These are phyloP conservation scores for Abramis brama DNA, from an alignment of 2,113 vertebrate species.

Conservation along the genomic window DNA sequence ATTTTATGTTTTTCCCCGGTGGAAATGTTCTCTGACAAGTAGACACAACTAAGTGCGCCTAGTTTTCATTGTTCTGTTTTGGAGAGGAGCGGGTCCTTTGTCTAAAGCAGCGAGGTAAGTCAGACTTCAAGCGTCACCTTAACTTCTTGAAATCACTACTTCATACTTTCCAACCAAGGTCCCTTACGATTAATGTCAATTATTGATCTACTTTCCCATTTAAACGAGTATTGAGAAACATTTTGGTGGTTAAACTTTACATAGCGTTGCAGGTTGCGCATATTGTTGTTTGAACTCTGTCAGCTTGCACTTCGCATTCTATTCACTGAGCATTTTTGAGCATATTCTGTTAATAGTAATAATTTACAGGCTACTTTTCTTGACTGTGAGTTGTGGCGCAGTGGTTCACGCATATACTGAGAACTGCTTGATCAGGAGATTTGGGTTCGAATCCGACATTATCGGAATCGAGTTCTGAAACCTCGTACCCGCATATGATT, in stretches of 20 bases:
- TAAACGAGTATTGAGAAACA: constrained; percentile 50
- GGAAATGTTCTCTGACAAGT: constrained; percentile 43
- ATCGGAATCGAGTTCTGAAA: neutral
- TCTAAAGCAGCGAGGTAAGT: constrained; percentile 62
- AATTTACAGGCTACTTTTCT: too few relatives aligned
- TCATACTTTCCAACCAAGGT: neutral
- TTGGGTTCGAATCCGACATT: neutral
- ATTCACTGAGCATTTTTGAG: neutral
- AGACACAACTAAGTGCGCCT: constrained; percentile 36
- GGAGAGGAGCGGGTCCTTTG: constrained; percentile 62
- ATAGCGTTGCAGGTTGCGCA: constrained; percentile 16
- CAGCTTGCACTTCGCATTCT: neutral
- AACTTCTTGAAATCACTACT: neutral
- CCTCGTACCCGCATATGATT: neutral
- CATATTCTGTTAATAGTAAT: neutral
- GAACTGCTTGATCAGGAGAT: neutral
- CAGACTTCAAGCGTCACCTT: neutral
- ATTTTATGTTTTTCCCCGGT: neutral
- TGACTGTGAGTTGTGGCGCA: neutral
- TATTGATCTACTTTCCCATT: constrained; percentile 6
- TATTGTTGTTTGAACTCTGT: neutral
- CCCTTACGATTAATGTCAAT: neutral
- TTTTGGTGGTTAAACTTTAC: constrained; percentile 50
- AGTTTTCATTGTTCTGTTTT: constrained; percentile 59
- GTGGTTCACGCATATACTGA: neutral